These are phyloP conservation scores for Tokudaia muenninki DNA, from an alignment of 2,797 vertebrate species.

Conservation along the genomic window DNA sequence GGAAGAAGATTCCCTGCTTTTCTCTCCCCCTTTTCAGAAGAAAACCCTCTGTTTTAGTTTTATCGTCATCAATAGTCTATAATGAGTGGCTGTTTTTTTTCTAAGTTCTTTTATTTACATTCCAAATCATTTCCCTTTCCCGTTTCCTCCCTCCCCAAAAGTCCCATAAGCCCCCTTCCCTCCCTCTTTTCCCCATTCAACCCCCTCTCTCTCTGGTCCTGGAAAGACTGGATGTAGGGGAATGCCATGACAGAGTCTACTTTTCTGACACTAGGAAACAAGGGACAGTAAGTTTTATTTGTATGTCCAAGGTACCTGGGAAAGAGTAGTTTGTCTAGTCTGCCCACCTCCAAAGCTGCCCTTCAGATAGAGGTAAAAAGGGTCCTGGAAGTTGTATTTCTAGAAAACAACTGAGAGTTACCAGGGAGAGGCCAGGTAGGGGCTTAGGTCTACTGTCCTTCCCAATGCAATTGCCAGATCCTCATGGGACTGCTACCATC, in stretches of 20 bases:
- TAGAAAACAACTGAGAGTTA: neutral
- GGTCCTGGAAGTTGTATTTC: neutral
- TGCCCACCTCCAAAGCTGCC: accelerated
- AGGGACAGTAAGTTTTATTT: accelerated
- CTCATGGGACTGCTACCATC: accelerated
- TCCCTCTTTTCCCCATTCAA: too few species aligned
- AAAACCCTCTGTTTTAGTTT: neutral
- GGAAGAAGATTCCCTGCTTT: neutral
- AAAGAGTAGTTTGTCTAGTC: accelerated
- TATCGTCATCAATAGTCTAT: neutral
- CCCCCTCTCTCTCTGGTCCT: too few species aligned
- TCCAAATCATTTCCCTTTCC: too few species aligned
- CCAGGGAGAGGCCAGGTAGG: neutral
- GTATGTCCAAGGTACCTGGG: accelerated
- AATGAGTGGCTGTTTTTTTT: neutral
- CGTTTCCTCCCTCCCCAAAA: too few species aligned
- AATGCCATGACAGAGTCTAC: too few species aligned
- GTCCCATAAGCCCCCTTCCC: too few species aligned
- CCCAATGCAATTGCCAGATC: too few species aligned
- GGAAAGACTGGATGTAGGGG: too few species aligned
- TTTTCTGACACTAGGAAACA: neutral
- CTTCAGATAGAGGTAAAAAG: neutral
- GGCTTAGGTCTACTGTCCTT: too few species aligned
- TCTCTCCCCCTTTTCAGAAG: neutral
- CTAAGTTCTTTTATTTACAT: too few species aligned